Evolutionary conservation across 2,888 invertebrate species (phyloP).

Genomic region (Phortica magna): DNA sequence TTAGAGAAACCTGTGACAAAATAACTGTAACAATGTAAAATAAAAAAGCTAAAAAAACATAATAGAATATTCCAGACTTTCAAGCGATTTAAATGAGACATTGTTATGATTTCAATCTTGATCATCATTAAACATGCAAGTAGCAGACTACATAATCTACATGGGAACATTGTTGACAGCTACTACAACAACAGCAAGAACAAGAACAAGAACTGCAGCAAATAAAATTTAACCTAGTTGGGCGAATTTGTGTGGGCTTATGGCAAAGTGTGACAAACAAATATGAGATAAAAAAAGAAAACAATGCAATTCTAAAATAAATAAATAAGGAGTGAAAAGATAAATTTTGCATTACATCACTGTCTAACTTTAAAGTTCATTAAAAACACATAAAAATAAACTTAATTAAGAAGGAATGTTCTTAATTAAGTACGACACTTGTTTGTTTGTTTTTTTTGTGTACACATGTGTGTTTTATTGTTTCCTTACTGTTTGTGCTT

Average conservation of each 20-base stretch:
- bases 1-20: not conserved
- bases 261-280: not conserved
- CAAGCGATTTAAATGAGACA: not conserved
- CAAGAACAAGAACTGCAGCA: not conserved
- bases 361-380: not conserved
- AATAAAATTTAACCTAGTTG: too few relatives aligned
- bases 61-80: not conserved
- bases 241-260: too few relatives aligned
- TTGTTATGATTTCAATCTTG: constrained; percentile 9
- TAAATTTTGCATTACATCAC: not conserved
- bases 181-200: not conserved
- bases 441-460: not conserved
- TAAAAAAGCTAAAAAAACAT: not conserved
- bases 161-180: not conserved
- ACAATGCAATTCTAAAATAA: not conserved
- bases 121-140: not conserved
- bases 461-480: too few relatives aligned
- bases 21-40: constrained; percentile 23
- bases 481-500: too few relatives aligned
- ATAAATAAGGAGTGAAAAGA: not conserved
- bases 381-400: not conserved
- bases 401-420: not conserved
- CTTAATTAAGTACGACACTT: not conserved
- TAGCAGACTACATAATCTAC: not conserved
- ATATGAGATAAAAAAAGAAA: not conserved